Evolutionary conservation across 2,797 vertebrate species (phyloP).

Genomic region (Diplodus puntazzo): DNA sequence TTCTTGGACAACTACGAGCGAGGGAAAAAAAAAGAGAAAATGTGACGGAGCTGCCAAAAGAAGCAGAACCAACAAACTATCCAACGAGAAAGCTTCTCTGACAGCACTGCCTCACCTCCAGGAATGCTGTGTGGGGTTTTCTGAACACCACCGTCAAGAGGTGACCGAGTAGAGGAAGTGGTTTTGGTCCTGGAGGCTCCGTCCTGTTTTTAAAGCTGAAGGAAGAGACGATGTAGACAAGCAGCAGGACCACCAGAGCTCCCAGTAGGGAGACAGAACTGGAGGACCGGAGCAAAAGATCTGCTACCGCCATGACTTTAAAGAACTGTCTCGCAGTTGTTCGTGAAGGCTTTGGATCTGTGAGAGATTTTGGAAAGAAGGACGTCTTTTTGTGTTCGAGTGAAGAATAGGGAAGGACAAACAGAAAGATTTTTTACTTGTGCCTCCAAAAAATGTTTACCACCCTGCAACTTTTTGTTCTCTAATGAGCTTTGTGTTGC

Average conservation of each 20-base stretch:
- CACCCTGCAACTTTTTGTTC: too few species aligned
- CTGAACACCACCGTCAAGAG: constrained; percentile 70
- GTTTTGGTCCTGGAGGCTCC: constrained; percentile 75
- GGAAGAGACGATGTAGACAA: constrained; percentile 33
- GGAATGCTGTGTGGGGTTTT: constrained; percentile 52
- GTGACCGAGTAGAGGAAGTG: constrained; percentile 78
- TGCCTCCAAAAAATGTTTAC: too few species aligned
- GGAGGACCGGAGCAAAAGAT: constrained; percentile 5
- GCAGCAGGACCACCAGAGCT: constrained; percentile 44
- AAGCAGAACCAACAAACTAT: neutral
- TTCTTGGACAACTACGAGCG: constrained; percentile 51
- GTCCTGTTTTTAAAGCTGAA: constrained; percentile 11
- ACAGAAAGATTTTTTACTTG: too few species aligned
- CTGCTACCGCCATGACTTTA: constrained; percentile 29
- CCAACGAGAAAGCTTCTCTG: too few species aligned
- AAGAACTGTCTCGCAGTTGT: neutral
- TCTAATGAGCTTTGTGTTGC: too few species aligned
- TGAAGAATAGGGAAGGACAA: too few species aligned
- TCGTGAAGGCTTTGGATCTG: neutral
- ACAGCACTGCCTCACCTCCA: constrained; percentile 55
- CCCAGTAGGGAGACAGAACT: constrained; percentile 29
- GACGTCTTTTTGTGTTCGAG: too few species aligned
- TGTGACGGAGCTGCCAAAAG: too few species aligned
- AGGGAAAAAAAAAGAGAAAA: too few species aligned
- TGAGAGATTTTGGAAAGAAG: too few species aligned